These are phyloP conservation scores for Agrotis ipsilon DNA, from an alignment of 2,888 invertebrate genomes.

Conservation along the genomic window DNA sequence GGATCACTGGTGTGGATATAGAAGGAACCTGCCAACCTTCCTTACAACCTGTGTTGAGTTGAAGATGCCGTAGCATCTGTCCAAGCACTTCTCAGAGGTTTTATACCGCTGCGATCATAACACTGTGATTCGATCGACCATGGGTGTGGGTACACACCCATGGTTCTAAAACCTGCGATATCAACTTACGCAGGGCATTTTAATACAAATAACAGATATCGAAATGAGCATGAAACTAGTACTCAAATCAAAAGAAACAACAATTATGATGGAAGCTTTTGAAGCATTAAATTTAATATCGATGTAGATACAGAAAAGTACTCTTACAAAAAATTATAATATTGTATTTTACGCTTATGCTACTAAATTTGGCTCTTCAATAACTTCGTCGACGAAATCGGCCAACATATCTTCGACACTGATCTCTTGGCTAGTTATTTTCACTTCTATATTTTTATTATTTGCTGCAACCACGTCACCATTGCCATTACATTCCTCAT, in stretches of 20 bases:
- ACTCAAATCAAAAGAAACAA: constrained; percentile 23
- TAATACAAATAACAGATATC: too few species aligned
- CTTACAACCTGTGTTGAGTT: not conserved
- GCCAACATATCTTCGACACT: constrained; percentile 87
- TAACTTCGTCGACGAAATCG: constrained; percentile 88
- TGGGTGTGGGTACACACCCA: too few species aligned
- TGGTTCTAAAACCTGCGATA: not conserved
- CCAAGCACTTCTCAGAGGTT: too few species aligned
- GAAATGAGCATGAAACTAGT: not conserved
- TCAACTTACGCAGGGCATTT: not conserved
- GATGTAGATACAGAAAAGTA: constrained; percentile 34
- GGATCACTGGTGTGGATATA: too few species aligned
- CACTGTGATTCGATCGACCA: too few species aligned
- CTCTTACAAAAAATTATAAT: constrained; percentile 14
- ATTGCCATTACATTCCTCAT: constrained; percentile 62
- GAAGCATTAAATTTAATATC: constrained; percentile 42
- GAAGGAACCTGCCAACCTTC: too few species aligned
- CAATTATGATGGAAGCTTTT: constrained; percentile 24
- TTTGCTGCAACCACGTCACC: constrained; percentile 47
- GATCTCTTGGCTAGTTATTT: constrained; percentile 63
- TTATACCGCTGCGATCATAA: too few species aligned
- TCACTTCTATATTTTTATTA: constrained; percentile 61
- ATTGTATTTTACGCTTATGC: constrained; percentile 41
- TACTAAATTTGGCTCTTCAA: constrained; percentile 69
- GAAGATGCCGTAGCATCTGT: too few species aligned